Conservation (phyloP, 2,888 invertebrate genomes). For the Drosophila acutilabella region DNA sequence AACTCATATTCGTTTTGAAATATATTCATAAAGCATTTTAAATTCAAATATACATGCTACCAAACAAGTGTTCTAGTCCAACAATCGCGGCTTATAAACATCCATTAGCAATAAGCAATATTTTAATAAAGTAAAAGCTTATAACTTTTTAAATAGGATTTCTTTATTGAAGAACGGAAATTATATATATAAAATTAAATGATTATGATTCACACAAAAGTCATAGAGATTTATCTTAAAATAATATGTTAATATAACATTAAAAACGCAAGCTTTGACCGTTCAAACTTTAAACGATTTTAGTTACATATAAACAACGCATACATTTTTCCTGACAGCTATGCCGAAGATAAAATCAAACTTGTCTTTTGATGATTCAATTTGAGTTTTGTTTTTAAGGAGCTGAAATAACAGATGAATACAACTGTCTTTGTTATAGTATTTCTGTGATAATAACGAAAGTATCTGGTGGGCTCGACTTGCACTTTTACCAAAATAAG, state of each 20-base stretch:
- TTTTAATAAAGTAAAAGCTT: no score
- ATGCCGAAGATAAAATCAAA: constrained; percentile 50
- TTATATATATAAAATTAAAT: no score
- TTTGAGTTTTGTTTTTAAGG: background rate
- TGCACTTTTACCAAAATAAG: constrained; percentile 62
- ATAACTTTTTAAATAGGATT: no score
- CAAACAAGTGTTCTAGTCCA: no score
- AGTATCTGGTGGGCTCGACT: background rate
- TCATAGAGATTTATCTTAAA: background rate
- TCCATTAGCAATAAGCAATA: no score
- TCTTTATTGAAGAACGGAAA: no score
- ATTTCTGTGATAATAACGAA: constrained; percentile 5
- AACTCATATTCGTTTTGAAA: no score
- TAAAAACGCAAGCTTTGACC: background rate
- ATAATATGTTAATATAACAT: background rate
- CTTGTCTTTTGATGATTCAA: constrained; percentile 10
- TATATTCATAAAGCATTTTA: no score
- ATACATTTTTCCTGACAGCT: constrained; percentile 44
- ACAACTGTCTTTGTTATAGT: constrained; percentile 5
- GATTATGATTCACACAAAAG: background rate
- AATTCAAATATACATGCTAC: no score
- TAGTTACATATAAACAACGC: no score
- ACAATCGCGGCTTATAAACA: no score
- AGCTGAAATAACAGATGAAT: background rate
- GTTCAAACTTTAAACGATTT: constrained; percentile 1